Conservation (phyloP, 2,888 invertebrate species). For the Diplazon laetatorius region DNA sequence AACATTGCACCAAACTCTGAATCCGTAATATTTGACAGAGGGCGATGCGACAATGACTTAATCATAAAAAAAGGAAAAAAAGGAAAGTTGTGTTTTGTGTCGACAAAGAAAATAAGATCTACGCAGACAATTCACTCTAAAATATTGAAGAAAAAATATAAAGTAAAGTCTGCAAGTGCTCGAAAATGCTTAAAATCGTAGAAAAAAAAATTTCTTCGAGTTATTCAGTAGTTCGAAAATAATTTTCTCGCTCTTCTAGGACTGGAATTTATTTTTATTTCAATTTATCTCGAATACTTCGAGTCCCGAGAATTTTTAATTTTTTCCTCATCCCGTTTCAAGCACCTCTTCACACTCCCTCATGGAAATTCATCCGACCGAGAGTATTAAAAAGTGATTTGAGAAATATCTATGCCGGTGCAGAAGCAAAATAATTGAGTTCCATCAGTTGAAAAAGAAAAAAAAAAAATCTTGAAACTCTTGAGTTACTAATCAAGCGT, state of each 20-base stretch:
- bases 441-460: background rate
- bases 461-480: background rate
- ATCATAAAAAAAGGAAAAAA: too few relatives aligned
- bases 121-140: too few relatives aligned
- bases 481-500: constrained; percentile 34
- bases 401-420: background rate
- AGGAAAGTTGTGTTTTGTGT: too few relatives aligned
- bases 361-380: background rate
- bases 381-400: background rate
- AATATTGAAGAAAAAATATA: too few relatives aligned
- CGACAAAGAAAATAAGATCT: too few relatives aligned
- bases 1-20: background rate
- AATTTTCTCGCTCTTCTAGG: too few relatives aligned
- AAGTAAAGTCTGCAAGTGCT: too few relatives aligned
- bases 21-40: background rate
- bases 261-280: too few relatives aligned
- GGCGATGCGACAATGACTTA: too few relatives aligned
- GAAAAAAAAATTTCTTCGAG: background rate
- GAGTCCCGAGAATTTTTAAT: background rate
- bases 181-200: background rate
- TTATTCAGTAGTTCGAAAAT: too few relatives aligned
- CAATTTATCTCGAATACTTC: too few relatives aligned
- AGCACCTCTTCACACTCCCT: too few relatives aligned
- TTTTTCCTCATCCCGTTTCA: background rate
- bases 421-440: background rate